These are phyloP conservation scores for Alfaro cultratus DNA, from an alignment of 2,797 vertebrate genomes.

Conservation along the genomic window DNA sequence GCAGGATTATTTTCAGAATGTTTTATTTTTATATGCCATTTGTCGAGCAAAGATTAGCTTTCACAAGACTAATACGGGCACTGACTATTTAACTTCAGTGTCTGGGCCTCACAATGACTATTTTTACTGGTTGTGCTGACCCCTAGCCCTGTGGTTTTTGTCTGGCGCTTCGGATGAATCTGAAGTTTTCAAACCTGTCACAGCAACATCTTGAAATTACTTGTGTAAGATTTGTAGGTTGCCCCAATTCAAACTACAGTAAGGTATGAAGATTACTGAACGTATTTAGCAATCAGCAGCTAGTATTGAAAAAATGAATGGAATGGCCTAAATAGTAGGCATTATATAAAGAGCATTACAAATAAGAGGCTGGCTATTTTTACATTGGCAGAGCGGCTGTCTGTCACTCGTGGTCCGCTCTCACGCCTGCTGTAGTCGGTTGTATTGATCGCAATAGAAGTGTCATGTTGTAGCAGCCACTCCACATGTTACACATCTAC, in stretches of 20 bases:
- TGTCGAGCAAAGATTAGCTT: not conserved
- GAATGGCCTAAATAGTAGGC: not conserved
- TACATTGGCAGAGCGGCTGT: not conserved
- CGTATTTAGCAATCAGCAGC: not conserved
- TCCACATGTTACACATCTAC: not conserved
- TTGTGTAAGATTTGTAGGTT: not conserved
- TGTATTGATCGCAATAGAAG: conserved; percentile 10
- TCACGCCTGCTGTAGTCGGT: conserved; percentile 6
- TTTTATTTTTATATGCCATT: not conserved
- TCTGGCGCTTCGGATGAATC: not conserved
- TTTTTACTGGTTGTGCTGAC: not conserved
- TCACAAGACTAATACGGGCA: not conserved
- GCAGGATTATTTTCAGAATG: not conserved
- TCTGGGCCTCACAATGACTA: not conserved
- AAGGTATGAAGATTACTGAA: not conserved
- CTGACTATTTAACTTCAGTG: no score
- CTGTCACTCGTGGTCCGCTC: not conserved
- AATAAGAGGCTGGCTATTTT: conserved; percentile 3
- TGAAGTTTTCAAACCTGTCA: not conserved
- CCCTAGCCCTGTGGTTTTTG: not conserved
- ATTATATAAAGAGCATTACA: not conserved
- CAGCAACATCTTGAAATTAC: not conserved
- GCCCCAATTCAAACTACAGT: no score
- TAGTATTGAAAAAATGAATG: not conserved
- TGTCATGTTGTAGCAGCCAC: conserved; percentile 1